Evolutionary conservation across 2,797 vertebrate species (phyloP).

Genomic region (Acomys russatus): DNA sequence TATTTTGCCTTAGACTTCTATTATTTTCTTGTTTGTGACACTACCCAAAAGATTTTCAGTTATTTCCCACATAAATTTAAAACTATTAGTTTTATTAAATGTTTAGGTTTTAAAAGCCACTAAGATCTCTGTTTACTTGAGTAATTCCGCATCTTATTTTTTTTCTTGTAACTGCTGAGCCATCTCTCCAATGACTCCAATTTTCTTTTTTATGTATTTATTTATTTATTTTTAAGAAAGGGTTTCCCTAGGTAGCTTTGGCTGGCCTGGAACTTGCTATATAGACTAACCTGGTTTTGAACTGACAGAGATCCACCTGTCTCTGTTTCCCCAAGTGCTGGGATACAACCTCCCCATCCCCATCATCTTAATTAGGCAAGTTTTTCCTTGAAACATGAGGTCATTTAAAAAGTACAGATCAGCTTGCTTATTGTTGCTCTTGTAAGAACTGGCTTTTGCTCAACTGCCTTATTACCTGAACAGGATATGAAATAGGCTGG

Average conservation of each 20-base stretch:
- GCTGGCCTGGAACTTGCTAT: too few species aligned
- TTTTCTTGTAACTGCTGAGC: neutral
- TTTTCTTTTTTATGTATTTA: neutral
- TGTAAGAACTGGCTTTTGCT: slow-evolving; percentile 36
- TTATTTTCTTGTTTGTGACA: slow-evolving; percentile 30
- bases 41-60: slow-evolving; percentile 24
- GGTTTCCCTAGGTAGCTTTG: too few species aligned
- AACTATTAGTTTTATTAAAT: slow-evolving; percentile 33
- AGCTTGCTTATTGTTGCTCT: slow-evolving; percentile 43
- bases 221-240: too few species aligned
- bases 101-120: slow-evolving; percentile 36
- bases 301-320: too few species aligned
- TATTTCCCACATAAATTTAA: slow-evolving; percentile 54
- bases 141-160: neutral
- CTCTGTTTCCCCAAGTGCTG: too few species aligned
- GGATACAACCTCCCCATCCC: neutral
- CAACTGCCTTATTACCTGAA: neutral
- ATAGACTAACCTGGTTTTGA: too few species aligned
- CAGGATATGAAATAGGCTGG: neutral
- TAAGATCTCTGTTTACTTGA: neutral
- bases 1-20: slow-evolving; percentile 29
- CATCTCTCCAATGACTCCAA: neutral
- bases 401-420: neutral
- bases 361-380: neutral
- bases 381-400: slow-evolving; percentile 1